Percentiles rank a stretch among this genome's conserved stretches.
Conservation (phyloP, 2,888 invertebrate genomes). For the Archips xylosteana region DNA sequence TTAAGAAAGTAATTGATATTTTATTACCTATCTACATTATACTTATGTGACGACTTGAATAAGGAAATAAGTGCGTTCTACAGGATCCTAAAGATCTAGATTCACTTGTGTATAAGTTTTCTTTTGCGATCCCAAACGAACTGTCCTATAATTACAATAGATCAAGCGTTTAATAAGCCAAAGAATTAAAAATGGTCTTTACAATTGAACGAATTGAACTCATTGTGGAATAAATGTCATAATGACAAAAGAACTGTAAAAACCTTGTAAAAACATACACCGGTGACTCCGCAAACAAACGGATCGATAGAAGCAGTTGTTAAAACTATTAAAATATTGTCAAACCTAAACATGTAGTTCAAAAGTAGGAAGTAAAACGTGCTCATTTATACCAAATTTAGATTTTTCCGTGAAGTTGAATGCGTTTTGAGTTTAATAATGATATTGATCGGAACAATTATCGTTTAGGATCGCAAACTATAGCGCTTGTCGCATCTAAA, state of each 20-base stretch:
- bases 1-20: constrained; percentile 3
- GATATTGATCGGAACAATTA: not conserved
- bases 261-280: not conserved
- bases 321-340: not conserved
- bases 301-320: not conserved
- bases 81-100: constrained; percentile 5
- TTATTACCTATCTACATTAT: constrained; percentile 15
- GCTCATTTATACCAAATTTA: too few species aligned
- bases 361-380: too few species aligned
- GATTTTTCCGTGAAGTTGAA: too few species aligned
- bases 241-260: too few species aligned
- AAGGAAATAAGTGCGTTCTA: constrained; percentile 13
- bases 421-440: not conserved
- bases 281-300: not conserved
- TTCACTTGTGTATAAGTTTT: constrained; percentile 1
- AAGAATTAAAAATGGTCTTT: too few species aligned
- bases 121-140: not conserved
- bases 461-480: not conserved
- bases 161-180: too few species aligned
- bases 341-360: too few species aligned
- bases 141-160: not conserved
- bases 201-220: too few species aligned
- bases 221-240: too few species aligned
- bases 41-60: constrained; percentile 5
- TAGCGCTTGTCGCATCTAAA: constrained; percentile 4